Conservation (phyloP, 2,113 vertebrate genomes). For the Poecilia latipinna region DNA sequence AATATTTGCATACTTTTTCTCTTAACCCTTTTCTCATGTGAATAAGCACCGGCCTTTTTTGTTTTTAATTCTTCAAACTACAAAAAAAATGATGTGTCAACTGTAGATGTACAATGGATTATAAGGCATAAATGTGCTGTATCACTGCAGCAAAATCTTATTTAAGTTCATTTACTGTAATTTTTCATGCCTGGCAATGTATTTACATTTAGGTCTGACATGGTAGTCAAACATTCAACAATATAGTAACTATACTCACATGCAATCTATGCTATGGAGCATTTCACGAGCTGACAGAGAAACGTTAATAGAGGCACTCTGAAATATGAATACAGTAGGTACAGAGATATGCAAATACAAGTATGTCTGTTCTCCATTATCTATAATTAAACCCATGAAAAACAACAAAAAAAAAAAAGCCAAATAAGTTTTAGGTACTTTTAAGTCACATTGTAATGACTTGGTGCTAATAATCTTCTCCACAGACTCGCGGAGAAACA, state of each 20-base stretch:
- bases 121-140: background rate
- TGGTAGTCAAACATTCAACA: background rate
- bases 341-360: background rate
- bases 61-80: slow-evolving; percentile 5
- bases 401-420: slow-evolving; percentile 1
- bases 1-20: slow-evolving; percentile 43
- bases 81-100: slow-evolving; percentile 9
- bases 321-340: slow-evolving; percentile 16
- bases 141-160: slow-evolving; percentile 1
- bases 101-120: background rate
- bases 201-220: background rate
- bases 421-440: background rate
- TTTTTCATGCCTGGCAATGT: background rate
- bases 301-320: slow-evolving; percentile 15
- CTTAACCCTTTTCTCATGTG: background rate
- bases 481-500: slow-evolving; percentile 36
- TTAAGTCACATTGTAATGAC: background rate
- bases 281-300: slow-evolving; percentile 14
- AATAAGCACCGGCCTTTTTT: slow-evolving; percentile 48
- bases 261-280: slow-evolving; percentile 1
- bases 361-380: slow-evolving; percentile 46
- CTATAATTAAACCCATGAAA: background rate
- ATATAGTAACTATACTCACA: slow-evolving; percentile 11
- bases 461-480: slow-evolving; percentile 38
- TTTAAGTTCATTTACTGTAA: background rate